phyloP scores from a whole-genome alignment of 92 coral and sea anemone genomes.

The Galaxea fascicularis region DNA sequence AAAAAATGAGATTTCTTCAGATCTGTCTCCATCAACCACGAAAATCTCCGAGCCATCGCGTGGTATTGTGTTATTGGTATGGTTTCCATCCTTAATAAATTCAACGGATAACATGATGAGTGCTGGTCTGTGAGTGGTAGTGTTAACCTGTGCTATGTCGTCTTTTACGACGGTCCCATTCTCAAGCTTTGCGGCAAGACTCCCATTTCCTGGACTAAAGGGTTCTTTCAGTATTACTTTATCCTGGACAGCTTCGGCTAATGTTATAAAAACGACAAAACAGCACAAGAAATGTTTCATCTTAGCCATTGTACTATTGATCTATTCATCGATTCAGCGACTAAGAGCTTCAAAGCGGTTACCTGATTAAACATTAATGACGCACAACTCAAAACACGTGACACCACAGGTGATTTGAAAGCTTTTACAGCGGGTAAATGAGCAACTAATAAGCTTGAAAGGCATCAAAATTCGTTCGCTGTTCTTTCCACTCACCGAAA shows the following conservation, averaged over 20 bases:
- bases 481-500: background rate
- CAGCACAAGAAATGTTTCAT: constrained; percentile 21
- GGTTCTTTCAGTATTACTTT: background rate
- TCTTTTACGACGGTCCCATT: background rate
- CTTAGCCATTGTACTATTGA: background rate
- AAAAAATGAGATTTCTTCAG: constrained; percentile 34
- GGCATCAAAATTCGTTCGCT: background rate
- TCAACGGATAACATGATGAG: constrained; percentile 45
- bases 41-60: constrained; percentile 45
- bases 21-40: constrained; percentile 27
- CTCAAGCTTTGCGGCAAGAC: background rate
- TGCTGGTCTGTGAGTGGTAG: constrained; percentile 16
- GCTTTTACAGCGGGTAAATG: constrained; percentile 29
- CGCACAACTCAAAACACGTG: background rate
- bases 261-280: background rate
- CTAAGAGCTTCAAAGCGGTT: background rate
- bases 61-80: constrained; percentile 7
- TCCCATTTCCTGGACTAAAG: background rate
- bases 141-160: constrained; percentile 2
- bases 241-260: background rate
- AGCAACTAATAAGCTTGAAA: constrained; percentile 9
- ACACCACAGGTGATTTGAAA: constrained; percentile 18
- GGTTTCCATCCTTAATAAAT: constrained; percentile 38
- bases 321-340: background rate
- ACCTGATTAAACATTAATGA: constrained; percentile 29